A percentile compares a stretch with the other conserved stretches of the same genome.
Evolutionary conservation across 92 coral and sea anemone genomes (phyloP).

Genomic region (Pocillopora grandis): DNA sequence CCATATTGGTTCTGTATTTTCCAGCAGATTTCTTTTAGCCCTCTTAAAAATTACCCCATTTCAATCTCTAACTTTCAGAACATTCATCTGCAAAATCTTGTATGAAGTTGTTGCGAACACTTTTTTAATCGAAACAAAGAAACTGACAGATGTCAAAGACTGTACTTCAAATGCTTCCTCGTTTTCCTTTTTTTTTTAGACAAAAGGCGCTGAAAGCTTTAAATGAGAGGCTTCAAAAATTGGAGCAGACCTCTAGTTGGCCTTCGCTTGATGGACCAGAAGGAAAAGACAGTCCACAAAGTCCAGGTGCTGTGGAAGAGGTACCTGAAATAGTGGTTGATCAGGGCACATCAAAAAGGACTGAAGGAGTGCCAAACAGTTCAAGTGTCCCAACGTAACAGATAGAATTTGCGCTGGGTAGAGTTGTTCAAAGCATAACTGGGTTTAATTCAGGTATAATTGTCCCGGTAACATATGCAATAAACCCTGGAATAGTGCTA

Average conservation of each 20-base stretch:
- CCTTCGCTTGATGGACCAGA: slow-evolving; percentile 86
- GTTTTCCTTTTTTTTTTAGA: slow-evolving; percentile 33
- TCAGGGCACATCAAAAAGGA: slow-evolving; percentile 48
- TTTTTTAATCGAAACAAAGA: too few relatives aligned
- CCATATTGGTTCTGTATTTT: too few relatives aligned
- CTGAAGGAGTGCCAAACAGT: slow-evolving; percentile 62
- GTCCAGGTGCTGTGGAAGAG: slow-evolving; percentile 67
- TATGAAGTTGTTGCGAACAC: too few relatives aligned
- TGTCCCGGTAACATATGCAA: too few relatives aligned
- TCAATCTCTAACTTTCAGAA: too few relatives aligned
- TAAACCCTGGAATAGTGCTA: too few relatives aligned
- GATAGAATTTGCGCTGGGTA: background rate
- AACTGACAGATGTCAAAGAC: background rate
- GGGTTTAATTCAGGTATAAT: background rate
- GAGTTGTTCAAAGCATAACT: background rate
- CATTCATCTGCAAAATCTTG: too few relatives aligned
- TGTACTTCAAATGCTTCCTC: background rate
- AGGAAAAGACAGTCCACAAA: slow-evolving; percentile 55
- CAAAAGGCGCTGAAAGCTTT: slow-evolving; percentile 97
- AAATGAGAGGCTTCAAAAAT: slow-evolving; percentile 92
- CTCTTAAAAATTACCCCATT: too few relatives aligned
- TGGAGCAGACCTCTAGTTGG: slow-evolving; percentile 92
- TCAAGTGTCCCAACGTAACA: slow-evolving; percentile 63
- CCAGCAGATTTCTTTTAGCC: too few relatives aligned
- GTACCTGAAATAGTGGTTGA: slow-evolving; percentile 69